Percentiles rank a stretch among this genome's conserved stretches.
phyloP scores from a whole-genome alignment of 2,888 invertebrate species.

The Ametastegia equiseti region DNA sequence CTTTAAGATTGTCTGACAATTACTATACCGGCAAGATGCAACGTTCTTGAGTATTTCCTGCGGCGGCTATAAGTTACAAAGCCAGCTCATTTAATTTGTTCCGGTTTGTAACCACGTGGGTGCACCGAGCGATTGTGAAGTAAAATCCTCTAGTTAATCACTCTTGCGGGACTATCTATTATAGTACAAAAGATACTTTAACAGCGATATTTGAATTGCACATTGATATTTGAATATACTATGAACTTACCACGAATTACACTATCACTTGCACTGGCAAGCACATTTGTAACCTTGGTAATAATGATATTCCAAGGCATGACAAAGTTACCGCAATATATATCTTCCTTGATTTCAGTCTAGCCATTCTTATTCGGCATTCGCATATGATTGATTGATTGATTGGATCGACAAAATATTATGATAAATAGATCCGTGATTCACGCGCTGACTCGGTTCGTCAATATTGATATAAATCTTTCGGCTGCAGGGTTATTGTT shows the following conservation, averaged over 20 bases:
- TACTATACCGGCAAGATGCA: slow-evolving; percentile 52
- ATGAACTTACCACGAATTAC: not conserved
- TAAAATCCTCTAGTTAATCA: slow-evolving; percentile 20
- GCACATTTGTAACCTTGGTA: slow-evolving; percentile 9
- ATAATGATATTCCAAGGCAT: slow-evolving; percentile 24
- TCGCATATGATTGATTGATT: not conserved
- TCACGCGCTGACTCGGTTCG: not conserved
- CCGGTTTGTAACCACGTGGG: slow-evolving; percentile 61
- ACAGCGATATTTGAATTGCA: not conserved
- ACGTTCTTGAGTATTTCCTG: slow-evolving; percentile 59
- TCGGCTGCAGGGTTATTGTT: not conserved
- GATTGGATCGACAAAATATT: not conserved
- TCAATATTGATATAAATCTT: slow-evolving; percentile 10
- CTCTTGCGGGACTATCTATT: slow-evolving; percentile 30
- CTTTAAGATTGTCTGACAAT: too few species aligned
- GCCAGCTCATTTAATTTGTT: slow-evolving; percentile 67
- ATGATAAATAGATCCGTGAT: not conserved
- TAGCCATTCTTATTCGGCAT: not conserved
- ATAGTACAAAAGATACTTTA: not conserved
- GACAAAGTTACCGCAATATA: not conserved
- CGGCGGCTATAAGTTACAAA: slow-evolving; percentile 64
- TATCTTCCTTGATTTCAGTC: not conserved
- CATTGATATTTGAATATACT: not conserved
- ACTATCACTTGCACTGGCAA: not conserved
- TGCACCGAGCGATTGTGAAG: slow-evolving; percentile 48